These are phyloP conservation scores for Ganaspis brasiliensis DNA, from an alignment of 2,888 invertebrate species.

Conservation along the genomic window DNA sequence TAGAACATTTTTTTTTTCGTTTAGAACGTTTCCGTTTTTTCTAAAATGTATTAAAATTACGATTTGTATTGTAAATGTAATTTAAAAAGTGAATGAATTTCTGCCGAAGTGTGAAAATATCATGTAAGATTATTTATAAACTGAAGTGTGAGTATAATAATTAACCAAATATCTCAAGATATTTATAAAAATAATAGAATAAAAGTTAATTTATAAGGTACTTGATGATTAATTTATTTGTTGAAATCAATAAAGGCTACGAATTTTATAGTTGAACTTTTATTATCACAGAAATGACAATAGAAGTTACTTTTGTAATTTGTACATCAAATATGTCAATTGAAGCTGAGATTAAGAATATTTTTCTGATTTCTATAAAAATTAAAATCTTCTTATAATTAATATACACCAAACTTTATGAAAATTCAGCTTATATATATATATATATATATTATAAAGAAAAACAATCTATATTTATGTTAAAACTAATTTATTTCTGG, in stretches of 20 bases:
- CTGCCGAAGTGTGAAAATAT: conserved; percentile 26
- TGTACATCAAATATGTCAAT: neutral
- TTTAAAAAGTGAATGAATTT: conserved; percentile 24
- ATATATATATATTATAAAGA: too few species aligned
- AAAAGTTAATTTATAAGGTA: conserved; percentile 33
- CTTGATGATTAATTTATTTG: neutral
- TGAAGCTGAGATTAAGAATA: conserved; percentile 1
- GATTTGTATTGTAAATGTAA: neutral
- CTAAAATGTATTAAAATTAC: too few species aligned
- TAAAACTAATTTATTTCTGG: neutral
- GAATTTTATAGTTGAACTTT: conserved; percentile 52
- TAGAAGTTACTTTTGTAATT: conserved; percentile 50
- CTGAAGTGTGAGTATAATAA: conserved; percentile 50
- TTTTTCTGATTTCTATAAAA: conserved; percentile 5
- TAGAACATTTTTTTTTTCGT: too few species aligned
- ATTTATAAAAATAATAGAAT: conserved; percentile 53
- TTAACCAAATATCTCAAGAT: conserved; percentile 69
- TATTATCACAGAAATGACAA: conserved; percentile 63
- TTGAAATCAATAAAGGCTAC: conserved; percentile 13
- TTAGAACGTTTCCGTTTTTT: conserved; percentile 4
- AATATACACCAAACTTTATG: too few species aligned
- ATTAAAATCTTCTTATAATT: neutral
- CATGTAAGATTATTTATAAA: conserved; percentile 21
- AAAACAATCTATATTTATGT: too few species aligned
- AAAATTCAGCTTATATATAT: neutral